A percentile compares a stretch with the other conserved stretches of the same genome.
phyloP scores from a whole-genome alignment of 2,888 invertebrate species.

The Eilema griseolum region DNA sequence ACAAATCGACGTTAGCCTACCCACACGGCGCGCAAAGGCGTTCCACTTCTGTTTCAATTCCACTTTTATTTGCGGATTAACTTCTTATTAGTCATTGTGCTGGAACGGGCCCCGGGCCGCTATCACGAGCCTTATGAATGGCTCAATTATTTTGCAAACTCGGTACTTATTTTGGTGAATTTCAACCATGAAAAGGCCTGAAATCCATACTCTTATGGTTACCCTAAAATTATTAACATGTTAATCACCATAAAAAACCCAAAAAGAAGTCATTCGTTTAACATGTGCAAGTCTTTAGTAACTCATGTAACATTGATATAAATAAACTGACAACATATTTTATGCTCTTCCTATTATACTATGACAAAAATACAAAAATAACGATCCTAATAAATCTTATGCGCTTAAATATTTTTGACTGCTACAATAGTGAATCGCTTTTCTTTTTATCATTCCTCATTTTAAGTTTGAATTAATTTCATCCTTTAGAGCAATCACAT shows the following conservation, averaged over 20 bases:
- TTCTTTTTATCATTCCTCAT: not conserved
- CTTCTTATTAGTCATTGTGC: conserved; percentile 86
- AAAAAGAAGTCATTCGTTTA: conserved; percentile 55
- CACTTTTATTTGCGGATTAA: conserved; percentile 87
- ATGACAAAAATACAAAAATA: conserved; percentile 70
- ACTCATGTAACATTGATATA: conserved; percentile 67
- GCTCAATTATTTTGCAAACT: conserved; percentile 83
- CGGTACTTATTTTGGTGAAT: conserved; percentile 61
- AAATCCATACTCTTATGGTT: conserved; percentile 40
- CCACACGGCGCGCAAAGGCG: conserved; percentile 85
- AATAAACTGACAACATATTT: conserved; percentile 80
- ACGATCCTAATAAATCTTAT: conserved; percentile 72
- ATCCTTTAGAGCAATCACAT: conserved; percentile 38
- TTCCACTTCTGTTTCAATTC: conserved; percentile 87
- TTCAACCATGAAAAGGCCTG: conserved; percentile 50
- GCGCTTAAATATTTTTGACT: conserved; percentile 65
- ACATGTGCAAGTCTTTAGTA: conserved; percentile 71
- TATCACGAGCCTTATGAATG: conserved; percentile 86
- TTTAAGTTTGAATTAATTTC: conserved; percentile 7
- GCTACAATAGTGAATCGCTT: not conserved
- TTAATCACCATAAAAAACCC: conserved; percentile 59
- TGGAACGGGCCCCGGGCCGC: conserved; percentile 72
- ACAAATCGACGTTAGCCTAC: conserved; percentile 87
- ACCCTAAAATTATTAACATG: conserved; percentile 53
- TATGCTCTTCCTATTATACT: conserved; percentile 68